Percentiles rank a stretch among this genome's conserved stretches.
These are phyloP conservation scores for Philopotamus ludificatus DNA, from an alignment of 1,140 invertebrate genomes.

Conservation along the genomic window DNA sequence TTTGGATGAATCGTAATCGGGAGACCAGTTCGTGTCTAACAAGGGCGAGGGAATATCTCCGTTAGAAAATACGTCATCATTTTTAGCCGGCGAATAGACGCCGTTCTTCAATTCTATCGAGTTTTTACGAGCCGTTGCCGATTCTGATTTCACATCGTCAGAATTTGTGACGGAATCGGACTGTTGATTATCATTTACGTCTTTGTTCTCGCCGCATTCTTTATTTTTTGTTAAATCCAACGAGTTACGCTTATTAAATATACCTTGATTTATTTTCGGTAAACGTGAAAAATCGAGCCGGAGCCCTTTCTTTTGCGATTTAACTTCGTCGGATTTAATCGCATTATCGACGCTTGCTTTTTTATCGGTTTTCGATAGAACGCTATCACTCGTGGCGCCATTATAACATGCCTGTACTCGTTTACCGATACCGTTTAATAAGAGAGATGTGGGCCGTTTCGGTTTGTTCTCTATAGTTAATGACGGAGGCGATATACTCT, in stretches of 20 bases:
- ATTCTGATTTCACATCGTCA: neutral
- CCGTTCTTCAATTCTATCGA: neutral
- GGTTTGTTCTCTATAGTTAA: slow-evolving; percentile 42
- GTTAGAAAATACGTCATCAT: slow-evolving; percentile 17
- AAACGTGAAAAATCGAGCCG: slow-evolving; percentile 69
- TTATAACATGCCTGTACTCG: slow-evolving; percentile 47
- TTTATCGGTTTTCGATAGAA: slow-evolving; percentile 42
- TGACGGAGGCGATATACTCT: neutral
- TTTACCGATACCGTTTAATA: slow-evolving; percentile 52
- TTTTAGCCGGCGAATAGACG: too few species aligned
- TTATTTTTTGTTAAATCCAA: slow-evolving; percentile 28
- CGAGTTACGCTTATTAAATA: slow-evolving; percentile 39
- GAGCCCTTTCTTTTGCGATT: slow-evolving; percentile 56
- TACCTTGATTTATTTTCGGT: slow-evolving; percentile 54
- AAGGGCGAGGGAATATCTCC: slow-evolving; percentile 14
- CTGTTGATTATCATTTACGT: slow-evolving; percentile 5
- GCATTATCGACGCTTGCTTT: slow-evolving; percentile 44
- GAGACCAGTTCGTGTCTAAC: slow-evolving; percentile 39
- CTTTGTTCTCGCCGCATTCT: slow-evolving; percentile 35
- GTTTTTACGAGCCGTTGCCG: neutral
- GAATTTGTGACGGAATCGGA: neutral
- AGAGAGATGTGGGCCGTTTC: slow-evolving; percentile 52
- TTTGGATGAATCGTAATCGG: slow-evolving; percentile 37
- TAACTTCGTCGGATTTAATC: slow-evolving; percentile 43
- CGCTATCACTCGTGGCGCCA: slow-evolving; percentile 47